Conservation (phyloP, 2,888 invertebrate species). For the Andricus quercusramuli region DNA sequence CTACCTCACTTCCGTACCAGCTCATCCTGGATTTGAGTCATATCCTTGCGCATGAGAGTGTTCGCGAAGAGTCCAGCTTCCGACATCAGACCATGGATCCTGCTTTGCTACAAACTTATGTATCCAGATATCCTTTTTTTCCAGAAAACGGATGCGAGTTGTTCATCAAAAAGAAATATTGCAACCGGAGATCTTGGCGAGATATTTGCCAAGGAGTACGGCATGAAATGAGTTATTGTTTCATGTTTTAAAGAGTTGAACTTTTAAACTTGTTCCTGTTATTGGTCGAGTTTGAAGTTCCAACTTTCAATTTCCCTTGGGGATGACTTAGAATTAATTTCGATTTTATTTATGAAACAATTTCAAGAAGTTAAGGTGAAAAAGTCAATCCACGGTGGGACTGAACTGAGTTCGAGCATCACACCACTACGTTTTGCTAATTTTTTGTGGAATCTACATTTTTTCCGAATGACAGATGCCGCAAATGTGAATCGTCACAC, state of each 20-base stretch:
- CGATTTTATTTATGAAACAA: too few species aligned
- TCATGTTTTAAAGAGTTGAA: conserved; percentile 4
- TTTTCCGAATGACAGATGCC: too few species aligned
- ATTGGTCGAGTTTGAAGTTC: conserved; percentile 27
- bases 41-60: conserved; percentile 44
- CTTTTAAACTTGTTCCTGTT: conserved; percentile 5
- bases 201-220: conserved; percentile 25
- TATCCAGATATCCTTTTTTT: conserved; percentile 10
- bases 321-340: too few species aligned
- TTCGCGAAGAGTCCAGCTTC: conserved; percentile 42
- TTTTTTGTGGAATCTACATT: too few species aligned
- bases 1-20: conserved; percentile 21
- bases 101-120: conserved; percentile 18
- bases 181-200: conserved; percentile 16
- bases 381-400: too few species aligned
- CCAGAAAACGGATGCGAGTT: conserved; percentile 15
- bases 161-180: conserved; percentile 29
- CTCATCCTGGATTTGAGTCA: conserved; percentile 39
- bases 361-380: too few species aligned
- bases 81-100: conserved; percentile 34
- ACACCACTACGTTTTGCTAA: too few species aligned
- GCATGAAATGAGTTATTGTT: conserved; percentile 18
- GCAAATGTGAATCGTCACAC: too few species aligned
- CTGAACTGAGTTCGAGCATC: too few species aligned
- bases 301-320: not conserved